phyloP scores from a whole-genome alignment of 2,888 invertebrate genomes.

The Drosophila borborema region DNA sequence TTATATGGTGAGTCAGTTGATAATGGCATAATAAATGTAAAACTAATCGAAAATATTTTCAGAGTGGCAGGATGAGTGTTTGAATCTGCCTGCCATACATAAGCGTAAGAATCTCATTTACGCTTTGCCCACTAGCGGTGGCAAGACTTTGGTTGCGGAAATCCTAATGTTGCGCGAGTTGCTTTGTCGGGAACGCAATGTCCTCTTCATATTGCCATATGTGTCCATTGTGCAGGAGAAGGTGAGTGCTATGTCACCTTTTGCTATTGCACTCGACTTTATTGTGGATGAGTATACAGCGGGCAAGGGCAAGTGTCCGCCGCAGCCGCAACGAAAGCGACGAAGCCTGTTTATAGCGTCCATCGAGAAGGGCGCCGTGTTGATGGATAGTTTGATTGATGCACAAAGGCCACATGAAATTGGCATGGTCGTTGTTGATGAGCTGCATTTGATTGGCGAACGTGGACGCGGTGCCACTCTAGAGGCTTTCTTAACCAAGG shows the following conservation, averaged over 20 bases:
- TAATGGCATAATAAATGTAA: too few relatives aligned
- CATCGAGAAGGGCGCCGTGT: conserved; percentile 95
- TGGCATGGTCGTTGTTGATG: conserved; percentile 94
- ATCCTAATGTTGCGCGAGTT: conserved; percentile 95
- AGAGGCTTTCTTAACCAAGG: conserved; percentile 93
- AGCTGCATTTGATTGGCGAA: conserved; percentile 97
- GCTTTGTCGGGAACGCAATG: conserved; percentile 92
- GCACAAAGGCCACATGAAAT: conserved; percentile 90
- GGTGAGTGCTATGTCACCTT: conserved; percentile 89
- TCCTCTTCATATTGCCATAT: conserved; percentile 95
- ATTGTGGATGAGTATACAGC: conserved; percentile 98
- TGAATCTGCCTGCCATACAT: conserved; percentile 90
- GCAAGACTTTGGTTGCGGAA: conserved; percentile 98
- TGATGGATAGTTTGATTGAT: conserved; percentile 95
- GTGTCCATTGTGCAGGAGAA: conserved; percentile 99
- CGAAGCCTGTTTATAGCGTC: conserved; percentile 95
- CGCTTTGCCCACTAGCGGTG: conserved; percentile 97
- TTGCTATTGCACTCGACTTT: conserved; percentile 94
- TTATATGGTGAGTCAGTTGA: conserved; percentile 90
- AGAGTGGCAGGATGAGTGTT: conserved; percentile 98
- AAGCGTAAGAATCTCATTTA: conserved; percentile 93
- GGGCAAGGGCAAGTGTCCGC: conserved; percentile 95
- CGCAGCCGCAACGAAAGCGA: conserved; percentile 90
- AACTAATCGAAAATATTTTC: conserved; percentile 42
- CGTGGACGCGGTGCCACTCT: conserved; percentile 92